Percentiles rank a stretch among this genome's conserved stretches.
phyloP scores from a whole-genome alignment of 2,797 vertebrate species.

The Champsocephalus esox region DNA sequence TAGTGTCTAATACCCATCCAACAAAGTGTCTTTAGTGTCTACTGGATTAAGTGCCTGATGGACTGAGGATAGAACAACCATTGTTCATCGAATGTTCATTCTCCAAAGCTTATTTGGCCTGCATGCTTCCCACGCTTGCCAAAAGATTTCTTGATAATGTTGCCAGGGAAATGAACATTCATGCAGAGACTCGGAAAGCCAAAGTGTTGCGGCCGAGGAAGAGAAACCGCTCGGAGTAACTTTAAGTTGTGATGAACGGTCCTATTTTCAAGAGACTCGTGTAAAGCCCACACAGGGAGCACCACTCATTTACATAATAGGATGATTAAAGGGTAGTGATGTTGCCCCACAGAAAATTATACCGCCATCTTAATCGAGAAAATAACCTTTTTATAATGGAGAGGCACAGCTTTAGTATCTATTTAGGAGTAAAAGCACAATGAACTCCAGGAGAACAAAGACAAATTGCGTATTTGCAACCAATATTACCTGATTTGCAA shows the following conservation, averaged over 20 bases:
- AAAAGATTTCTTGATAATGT: constrained; percentile 64
- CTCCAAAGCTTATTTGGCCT: constrained; percentile 56
- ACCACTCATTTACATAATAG: constrained; percentile 40
- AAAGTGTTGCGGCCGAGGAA: constrained; percentile 19
- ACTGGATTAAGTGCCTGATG: constrained; percentile 59
- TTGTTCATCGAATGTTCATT: constrained; percentile 57
- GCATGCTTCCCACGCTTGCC: constrained; percentile 30
- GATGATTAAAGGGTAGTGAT: constrained; percentile 50
- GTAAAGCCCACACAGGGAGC: constrained; percentile 42
- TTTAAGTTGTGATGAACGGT: constrained; percentile 26
- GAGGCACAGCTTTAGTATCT: background rate
- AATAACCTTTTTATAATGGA: constrained; percentile 20
- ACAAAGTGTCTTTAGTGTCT: constrained; percentile 46
- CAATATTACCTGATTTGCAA: background rate
- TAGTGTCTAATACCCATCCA: constrained; percentile 51
- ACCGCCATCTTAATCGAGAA: constrained; percentile 13
- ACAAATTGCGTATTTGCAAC: background rate
- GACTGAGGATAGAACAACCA: constrained; percentile 55
- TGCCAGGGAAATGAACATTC: constrained; percentile 51
- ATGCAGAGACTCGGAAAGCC: background rate
- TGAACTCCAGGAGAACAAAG: background rate
- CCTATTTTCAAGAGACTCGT: background rate
- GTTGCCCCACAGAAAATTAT: constrained; percentile 15
- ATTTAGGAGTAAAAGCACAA: background rate
- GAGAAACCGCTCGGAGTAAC: constrained; percentile 2